Evolutionary conservation across 64 coral and sea anemone species (phyloP).

Genomic region (Montipora cactus): DNA sequence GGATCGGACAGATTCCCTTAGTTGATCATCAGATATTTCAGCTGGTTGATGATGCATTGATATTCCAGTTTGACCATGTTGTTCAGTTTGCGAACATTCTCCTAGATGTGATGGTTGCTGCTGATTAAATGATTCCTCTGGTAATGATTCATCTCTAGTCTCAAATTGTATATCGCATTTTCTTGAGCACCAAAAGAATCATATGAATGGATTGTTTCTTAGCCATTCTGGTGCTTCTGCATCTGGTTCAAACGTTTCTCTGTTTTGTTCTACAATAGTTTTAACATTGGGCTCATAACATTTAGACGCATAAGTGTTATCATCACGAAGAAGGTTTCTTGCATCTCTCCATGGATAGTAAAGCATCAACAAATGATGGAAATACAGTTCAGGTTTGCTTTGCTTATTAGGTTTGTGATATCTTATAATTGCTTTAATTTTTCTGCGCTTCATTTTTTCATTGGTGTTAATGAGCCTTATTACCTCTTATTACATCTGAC

Average conservation of each 20-base stretch:
- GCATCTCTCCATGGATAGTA: constrained; percentile 41
- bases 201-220: constrained; percentile 23
- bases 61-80: background rate
- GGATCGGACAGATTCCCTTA: constrained; percentile 31
- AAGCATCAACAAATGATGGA: constrained; percentile 56
- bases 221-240: constrained; percentile 40
- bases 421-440: constrained; percentile 54
- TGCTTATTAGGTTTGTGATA: constrained; percentile 36
- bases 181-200: constrained; percentile 13
- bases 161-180: constrained; percentile 47
- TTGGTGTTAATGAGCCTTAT: constrained; percentile 42
- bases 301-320: constrained; percentile 21
- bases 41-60: constrained; percentile 39
- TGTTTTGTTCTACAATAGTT: constrained; percentile 51
- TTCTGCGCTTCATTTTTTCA: constrained; percentile 37
- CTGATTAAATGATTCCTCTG: constrained; percentile 34
- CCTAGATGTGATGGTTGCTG: constrained; percentile 52
- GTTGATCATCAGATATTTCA: constrained; percentile 59
- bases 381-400: background rate
- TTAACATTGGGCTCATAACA: constrained; percentile 19
- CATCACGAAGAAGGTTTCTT: constrained; percentile 16
- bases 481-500: background rate
- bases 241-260: constrained; percentile 58
- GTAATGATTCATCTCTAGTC: constrained; percentile 10
- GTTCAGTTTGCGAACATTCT: background rate